Evolutionary conservation across 2,797 vertebrate genomes (phyloP), one percentile per base, ranked within the genome.

Genomic region (Salmo trutta): DNA sequence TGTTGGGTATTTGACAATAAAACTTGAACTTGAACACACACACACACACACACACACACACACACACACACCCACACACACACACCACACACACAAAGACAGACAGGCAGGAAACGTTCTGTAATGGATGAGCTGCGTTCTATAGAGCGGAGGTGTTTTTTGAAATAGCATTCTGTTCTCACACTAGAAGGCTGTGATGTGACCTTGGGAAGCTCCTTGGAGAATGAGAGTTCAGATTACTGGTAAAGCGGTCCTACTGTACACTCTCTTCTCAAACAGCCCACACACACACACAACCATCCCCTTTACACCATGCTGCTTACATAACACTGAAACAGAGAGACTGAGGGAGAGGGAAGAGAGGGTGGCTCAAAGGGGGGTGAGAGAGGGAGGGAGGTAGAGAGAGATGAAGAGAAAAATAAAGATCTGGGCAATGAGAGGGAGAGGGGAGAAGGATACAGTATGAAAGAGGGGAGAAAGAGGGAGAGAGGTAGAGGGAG

Each of bases 151-250:
- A 85, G 90, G 83, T n/a, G n/a, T 79, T 65, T 80, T 85, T 84
- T 69, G 59, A 76, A 69, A 80, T 76, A 80, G 64, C 27, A 54
- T 7, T 52, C 56, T 52, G 71, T 77, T 75, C 78, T 81, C 73
- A 84, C 80, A 47, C 87, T 62, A 62, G 82, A 83, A 81, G 77
- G 82, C 75, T 89, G 85, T 87, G 79, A 71, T 83, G 80, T 88
- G 86, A 89, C 88, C 87, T 88, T 82, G 76, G 59, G 80, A 90
- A 74, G 78, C 75, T 90, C 78, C 81, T 86, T 75, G 52, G 84
- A 91, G 88, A 90, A 92, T 91, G 86, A 88, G 89, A 86, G 88
- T 91, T 89, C 78, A 86, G 78, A 87, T 47, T 90, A 89, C 83
- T 83, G 73, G n/a, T 62, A 62, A 81, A 81, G 84, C 78, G 83